These are phyloP conservation scores for Semnornis frantzii DNA, from an alignment of 2,113 vertebrate species.

Conservation along the genomic window DNA sequence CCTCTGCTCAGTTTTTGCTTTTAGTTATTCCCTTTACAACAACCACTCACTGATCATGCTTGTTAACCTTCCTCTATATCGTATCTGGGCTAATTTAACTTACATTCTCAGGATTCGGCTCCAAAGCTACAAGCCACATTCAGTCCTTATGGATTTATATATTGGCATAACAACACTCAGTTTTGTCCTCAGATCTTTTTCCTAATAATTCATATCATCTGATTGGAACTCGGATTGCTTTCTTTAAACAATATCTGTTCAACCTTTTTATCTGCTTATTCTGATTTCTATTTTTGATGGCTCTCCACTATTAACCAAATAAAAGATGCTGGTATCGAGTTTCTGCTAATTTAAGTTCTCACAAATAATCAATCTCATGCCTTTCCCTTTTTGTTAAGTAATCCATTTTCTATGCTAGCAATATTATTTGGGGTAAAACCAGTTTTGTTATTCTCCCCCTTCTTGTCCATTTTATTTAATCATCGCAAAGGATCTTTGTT, in stretches of 20 bases:
- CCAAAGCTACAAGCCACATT: neutral
- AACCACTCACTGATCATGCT: neutral
- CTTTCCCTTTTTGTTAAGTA: neutral
- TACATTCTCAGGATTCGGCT: neutral
- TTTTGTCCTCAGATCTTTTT: neutral
- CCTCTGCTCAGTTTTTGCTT: neutral
- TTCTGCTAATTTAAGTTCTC: neutral
- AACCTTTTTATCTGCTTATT: neutral
- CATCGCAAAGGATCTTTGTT: neutral
- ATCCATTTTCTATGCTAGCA: neutral
- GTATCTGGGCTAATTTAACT: neutral
- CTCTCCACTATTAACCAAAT: neutral
- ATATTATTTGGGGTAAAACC: neutral
- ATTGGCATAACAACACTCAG: neutral
- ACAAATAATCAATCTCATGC: neutral
- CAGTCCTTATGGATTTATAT: neutral
- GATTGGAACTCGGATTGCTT: neutral
- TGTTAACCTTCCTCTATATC: neutral
- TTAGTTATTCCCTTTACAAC: neutral
- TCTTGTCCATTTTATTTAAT: neutral
- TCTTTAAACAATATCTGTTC: neutral
- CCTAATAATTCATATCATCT: neutral
- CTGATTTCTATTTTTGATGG: neutral
- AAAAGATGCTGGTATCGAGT: neutral
- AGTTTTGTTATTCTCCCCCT: neutral